Evolutionary conservation across 2,888 invertebrate species (phyloP).

Genomic region (Pelosia muscerda): DNA sequence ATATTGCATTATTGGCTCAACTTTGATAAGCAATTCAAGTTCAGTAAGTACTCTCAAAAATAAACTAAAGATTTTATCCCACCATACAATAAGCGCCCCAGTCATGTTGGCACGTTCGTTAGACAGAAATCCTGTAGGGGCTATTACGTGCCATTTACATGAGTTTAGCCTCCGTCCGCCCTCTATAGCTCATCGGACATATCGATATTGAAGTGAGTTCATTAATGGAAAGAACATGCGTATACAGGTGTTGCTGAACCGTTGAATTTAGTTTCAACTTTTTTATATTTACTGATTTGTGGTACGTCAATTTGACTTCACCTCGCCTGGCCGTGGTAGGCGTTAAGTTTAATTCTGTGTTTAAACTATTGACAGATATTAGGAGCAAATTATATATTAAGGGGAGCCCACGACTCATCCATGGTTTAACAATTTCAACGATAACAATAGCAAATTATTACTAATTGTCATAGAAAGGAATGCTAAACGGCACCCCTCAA

Average conservation of each 20-base stretch:
- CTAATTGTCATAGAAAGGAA: no score
- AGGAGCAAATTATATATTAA: no score
- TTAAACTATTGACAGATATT: no score
- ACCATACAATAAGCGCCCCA: conserved; percentile 5
- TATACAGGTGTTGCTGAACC: background rate
- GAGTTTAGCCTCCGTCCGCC: conserved; percentile 49
- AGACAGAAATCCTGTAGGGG: conserved; percentile 41
- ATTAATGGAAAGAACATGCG: conserved; percentile 35
- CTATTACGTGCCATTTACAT: conserved; percentile 70
- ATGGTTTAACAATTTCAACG: no score
- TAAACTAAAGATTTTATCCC: background rate
- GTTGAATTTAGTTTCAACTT: no score
- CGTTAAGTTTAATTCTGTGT: no score
- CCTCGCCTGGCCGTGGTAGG: no score
- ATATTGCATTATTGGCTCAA: background rate
- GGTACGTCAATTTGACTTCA: no score
- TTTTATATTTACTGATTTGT: no score
- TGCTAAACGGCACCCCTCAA: no score
- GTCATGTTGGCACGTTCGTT: conserved; percentile 42
- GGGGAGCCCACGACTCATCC: no score
- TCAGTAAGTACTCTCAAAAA: background rate
- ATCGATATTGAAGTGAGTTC: conserved; percentile 41
- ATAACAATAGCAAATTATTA: no score
- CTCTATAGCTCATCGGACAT: conserved; percentile 58
- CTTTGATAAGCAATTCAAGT: background rate